These are phyloP conservation scores for Marisa cornuarietis DNA, from an alignment of 1,140 invertebrate genomes.

Conservation along the genomic window DNA sequence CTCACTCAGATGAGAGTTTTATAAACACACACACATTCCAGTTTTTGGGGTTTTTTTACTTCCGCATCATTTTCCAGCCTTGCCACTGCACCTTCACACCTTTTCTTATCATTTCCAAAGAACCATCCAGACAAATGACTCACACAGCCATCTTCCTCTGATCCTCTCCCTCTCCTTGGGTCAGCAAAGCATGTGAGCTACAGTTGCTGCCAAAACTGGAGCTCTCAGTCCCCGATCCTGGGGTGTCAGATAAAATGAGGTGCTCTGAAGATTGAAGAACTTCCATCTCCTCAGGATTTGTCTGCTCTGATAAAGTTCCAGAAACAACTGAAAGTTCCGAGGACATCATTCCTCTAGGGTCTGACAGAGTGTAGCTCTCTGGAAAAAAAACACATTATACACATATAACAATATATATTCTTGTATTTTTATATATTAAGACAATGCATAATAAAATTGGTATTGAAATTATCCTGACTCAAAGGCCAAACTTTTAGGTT, in stretches of 20 bases:
- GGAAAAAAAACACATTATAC: neutral
- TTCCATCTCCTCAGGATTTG: constrained; percentile 19
- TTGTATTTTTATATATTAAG: too few species aligned
- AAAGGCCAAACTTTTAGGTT: too few species aligned
- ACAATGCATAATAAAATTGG: too few species aligned
- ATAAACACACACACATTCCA: too few species aligned
- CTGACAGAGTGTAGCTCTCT: constrained; percentile 2
- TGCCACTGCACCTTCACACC: too few species aligned
- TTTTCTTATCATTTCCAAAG: too few species aligned
- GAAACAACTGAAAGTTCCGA: constrained; percentile 8
- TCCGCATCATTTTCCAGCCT: too few species aligned
- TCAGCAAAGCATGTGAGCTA: constrained; percentile 47
- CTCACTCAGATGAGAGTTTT: too few species aligned
- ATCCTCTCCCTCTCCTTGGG: constrained; percentile 25
- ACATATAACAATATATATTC: neutral
- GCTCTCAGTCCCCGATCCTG: constrained; percentile 49
- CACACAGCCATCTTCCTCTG: constrained; percentile 14
- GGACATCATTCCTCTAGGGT: neutral
- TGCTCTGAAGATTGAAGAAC: constrained; percentile 24
- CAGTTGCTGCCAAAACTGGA: constrained; percentile 54
- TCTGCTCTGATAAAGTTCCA: constrained; percentile 23
- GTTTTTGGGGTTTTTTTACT: too few species aligned
- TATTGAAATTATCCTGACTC: too few species aligned
- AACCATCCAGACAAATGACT: too few species aligned
- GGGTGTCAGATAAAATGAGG: constrained; percentile 32